phyloP scores from a whole-genome alignment of 2,888 invertebrate genomes.

The Amblyjoppa fuscipennis region DNA sequence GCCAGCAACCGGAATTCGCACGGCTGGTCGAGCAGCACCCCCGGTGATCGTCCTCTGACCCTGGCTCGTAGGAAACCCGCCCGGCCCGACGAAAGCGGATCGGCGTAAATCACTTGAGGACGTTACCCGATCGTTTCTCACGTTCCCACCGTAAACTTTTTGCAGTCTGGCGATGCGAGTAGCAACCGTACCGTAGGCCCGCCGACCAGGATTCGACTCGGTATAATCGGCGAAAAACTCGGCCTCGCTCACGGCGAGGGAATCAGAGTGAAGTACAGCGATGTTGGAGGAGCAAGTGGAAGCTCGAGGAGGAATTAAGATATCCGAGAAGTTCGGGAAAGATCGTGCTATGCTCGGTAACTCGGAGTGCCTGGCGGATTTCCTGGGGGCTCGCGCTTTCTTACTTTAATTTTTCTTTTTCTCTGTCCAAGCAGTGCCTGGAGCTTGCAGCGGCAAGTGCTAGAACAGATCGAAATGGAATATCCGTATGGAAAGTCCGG shows the following conservation, averaged over 20 bases:
- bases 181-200: constrained; percentile 40
- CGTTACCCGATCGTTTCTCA: constrained; percentile 68
- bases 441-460: not conserved
- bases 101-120: constrained; percentile 69
- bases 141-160: constrained; percentile 64
- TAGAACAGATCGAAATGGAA: not conserved
- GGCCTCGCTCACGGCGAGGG: not conserved
- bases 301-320: not conserved
- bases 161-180: constrained; percentile 45
- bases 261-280: not conserved
- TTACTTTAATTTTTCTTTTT: not conserved
- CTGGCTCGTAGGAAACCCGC: constrained; percentile 14
- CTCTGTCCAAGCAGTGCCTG: not conserved
- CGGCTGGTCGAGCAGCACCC: constrained; percentile 63
- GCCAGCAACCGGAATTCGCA: constrained; percentile 63
- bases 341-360: not conserved
- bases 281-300: not conserved
- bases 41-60: constrained; percentile 44
- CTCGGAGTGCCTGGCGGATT: constrained; percentile 4
- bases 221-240: constrained; percentile 57
- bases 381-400: not conserved
- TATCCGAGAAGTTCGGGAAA: not conserved
- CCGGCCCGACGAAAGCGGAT: constrained; percentile 64
- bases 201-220: constrained; percentile 42
- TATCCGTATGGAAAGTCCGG: not conserved